Percentiles rank a stretch among this genome's conserved stretches.
Evolutionary conservation across 1,140 invertebrate species (phyloP).

Genomic region (Pogonus chalceus): DNA sequence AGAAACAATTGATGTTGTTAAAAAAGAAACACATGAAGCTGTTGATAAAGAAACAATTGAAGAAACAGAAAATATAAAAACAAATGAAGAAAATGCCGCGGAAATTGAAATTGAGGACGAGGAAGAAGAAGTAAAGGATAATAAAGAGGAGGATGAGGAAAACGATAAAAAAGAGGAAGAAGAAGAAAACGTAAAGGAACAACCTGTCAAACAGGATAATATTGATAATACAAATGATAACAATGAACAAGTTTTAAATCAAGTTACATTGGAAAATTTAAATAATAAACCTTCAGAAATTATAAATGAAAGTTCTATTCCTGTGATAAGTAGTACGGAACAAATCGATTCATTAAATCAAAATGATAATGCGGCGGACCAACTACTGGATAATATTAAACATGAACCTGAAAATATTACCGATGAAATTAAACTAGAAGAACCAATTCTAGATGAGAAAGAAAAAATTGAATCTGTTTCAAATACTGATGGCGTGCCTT

Average conservation of each 20-base stretch:
- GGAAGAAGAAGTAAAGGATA: slow-evolving; percentile 16
- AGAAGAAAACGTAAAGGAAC: slow-evolving; percentile 7
- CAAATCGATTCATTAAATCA: neutral
- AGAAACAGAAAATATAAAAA: neutral
- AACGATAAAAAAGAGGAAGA: slow-evolving; percentile 16
- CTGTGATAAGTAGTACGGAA: slow-evolving; percentile 6
- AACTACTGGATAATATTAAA: slow-evolving; percentile 15
- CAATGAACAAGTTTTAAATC: slow-evolving; percentile 5
- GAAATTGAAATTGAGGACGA: slow-evolving; percentile 12
- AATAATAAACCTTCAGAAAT: too few relatives aligned
- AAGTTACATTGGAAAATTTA: too few relatives aligned
- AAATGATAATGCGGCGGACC: neutral
- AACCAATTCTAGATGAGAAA: neutral
- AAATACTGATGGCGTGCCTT: neutral
- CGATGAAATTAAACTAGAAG: neutral
- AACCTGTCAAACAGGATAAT: neutral
- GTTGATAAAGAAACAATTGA: slow-evolving; percentile 9
- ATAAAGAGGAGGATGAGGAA: slow-evolving; percentile 19
- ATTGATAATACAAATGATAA: slow-evolving; percentile 6
- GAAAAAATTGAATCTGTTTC: neutral
- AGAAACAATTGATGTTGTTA: neutral
- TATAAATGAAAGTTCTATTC: neutral
- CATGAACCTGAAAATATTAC: slow-evolving; percentile 16
- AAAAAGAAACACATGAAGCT: neutral
- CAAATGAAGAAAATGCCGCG: neutral